These are phyloP conservation scores for Sarcophaga subvicina DNA, from an alignment of 2,888 invertebrate species.

Conservation along the genomic window DNA sequence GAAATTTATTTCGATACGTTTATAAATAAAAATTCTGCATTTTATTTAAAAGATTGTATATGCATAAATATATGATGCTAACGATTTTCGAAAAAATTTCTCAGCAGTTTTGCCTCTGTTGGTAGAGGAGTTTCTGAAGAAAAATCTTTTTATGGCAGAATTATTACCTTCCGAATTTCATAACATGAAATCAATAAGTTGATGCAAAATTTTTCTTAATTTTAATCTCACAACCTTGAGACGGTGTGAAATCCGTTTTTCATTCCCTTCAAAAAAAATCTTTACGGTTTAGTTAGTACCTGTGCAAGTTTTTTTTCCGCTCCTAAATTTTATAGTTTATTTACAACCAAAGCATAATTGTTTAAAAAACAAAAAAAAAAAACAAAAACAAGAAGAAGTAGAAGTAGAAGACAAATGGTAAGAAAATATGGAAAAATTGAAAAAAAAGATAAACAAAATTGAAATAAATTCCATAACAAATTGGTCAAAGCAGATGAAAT, in stretches of 20 bases:
- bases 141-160: not conserved
- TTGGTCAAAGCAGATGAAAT: slow-evolving; percentile 47
- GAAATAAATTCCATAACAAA: slow-evolving; percentile 66
- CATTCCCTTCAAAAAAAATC: slow-evolving; percentile 12
- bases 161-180: not conserved
- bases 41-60: too few species aligned
- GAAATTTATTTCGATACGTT: too few species aligned
- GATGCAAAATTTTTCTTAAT: not conserved
- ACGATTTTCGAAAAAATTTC: too few species aligned
- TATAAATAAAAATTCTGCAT: too few species aligned
- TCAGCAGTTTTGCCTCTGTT: too few species aligned
- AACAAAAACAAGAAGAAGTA: not conserved
- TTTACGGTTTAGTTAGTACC: not conserved
- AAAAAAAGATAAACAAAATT: slow-evolving; percentile 18
- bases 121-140: too few species aligned
- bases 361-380: not conserved
- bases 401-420: too few species aligned
- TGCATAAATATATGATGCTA: too few species aligned
- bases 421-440: not conserved
- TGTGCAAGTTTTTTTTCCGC: not conserved
- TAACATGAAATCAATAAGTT: not conserved
- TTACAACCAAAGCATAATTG: slow-evolving; percentile 21
- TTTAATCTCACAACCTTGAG: slow-evolving; percentile 34
- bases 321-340: not conserved
- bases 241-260: slow-evolving; percentile 28